A percentile compares a stretch with the other conserved stretches of the same genome.
Conservation (phyloP, 2,797 vertebrate genomes). For the Oreochromis grahami region DNA sequence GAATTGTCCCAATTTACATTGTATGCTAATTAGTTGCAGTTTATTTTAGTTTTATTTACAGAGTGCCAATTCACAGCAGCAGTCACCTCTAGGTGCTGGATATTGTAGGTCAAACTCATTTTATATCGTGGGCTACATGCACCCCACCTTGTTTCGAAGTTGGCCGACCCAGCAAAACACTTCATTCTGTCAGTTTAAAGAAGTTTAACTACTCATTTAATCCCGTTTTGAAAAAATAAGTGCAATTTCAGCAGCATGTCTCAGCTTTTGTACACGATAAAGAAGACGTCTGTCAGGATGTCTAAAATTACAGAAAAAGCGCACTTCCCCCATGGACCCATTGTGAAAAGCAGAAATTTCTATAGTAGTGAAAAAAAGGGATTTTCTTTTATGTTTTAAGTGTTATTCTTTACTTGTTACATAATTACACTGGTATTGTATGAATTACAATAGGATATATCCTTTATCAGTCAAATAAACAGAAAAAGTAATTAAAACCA, state of each 20-base stretch:
- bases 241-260: neutral
- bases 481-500: neutral
- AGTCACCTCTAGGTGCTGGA: neutral
- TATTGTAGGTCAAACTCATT: neutral
- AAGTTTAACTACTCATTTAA: neutral
- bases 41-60: neutral
- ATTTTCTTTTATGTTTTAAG: fast-evolving
- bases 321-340: neutral
- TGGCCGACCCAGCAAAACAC: neutral
- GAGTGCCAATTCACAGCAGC: neutral
- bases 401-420: neutral
- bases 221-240: neutral
- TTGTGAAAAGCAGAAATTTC: neutral
- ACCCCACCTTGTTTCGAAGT: neutral
- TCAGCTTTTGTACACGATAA: fast-evolving
- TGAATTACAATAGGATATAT: fast-evolving
- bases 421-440: neutral
- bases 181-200: neutral
- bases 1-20: neutral
- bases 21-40: neutral
- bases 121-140: neutral
- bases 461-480: neutral
- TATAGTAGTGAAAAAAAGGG: neutral
- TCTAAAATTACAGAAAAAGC: neutral
- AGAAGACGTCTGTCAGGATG: neutral